These are phyloP conservation scores for Silurus glanis DNA, from an alignment of 2,113 vertebrate genomes.

Conservation along the genomic window DNA sequence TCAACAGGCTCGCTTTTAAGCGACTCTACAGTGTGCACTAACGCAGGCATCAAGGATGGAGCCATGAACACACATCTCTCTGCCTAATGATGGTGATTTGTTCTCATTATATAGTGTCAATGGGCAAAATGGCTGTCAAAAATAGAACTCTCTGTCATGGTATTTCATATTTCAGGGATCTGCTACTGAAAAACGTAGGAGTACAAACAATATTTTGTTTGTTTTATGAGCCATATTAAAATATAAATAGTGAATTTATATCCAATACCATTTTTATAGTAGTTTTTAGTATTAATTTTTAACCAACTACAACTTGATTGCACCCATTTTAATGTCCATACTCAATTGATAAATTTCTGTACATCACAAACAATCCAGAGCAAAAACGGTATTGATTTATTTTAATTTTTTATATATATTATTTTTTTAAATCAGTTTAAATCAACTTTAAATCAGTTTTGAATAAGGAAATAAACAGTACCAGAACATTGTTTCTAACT, in stretches of 20 bases:
- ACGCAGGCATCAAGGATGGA: conserved; percentile 3
- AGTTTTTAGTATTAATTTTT: not conserved
- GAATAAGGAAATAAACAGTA: not conserved
- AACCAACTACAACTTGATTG: not conserved
- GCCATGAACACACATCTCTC: not conserved
- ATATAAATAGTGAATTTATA: not conserved
- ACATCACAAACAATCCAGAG: not conserved
- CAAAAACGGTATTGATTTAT: not conserved
- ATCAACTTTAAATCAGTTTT: no score
- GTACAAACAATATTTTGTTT: not conserved
- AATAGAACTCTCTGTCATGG: not conserved
- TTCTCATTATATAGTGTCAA: conserved; percentile 8
- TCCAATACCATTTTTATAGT: no score
- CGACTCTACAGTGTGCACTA: conserved; percentile 7
- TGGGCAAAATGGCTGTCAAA: conserved; percentile 2
- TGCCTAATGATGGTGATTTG: conserved; percentile 31
- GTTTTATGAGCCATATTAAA: not conserved
- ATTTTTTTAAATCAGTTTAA: not conserved
- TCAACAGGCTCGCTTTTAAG: conserved; percentile 1
- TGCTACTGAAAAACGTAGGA: not conserved
- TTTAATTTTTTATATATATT: no score
- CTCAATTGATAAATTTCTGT: not conserved
- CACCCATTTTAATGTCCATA: not conserved
- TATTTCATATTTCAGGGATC: not conserved
- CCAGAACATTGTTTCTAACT: not conserved